Conservation (phyloP, 2,113 vertebrate species). For the Ibidorhyncha struthersii region DNA sequence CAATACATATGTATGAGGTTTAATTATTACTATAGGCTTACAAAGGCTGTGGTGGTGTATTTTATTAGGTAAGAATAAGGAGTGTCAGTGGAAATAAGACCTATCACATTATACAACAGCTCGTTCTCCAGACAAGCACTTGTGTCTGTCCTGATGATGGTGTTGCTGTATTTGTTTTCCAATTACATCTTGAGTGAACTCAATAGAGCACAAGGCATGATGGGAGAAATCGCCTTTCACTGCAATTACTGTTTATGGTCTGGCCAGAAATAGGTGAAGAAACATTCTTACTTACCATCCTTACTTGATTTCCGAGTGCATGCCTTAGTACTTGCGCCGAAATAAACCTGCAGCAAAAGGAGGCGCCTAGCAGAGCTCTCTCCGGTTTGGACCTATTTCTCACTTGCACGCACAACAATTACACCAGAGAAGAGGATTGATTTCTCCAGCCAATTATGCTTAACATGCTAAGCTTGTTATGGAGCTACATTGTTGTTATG, state of each 20-base stretch:
- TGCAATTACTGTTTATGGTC: constrained; percentile 57
- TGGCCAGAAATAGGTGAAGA: constrained; percentile 34
- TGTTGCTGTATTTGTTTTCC: constrained; percentile 73
- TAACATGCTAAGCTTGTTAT: constrained; percentile 46
- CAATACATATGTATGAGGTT: constrained; percentile 20
- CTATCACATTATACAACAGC: constrained; percentile 60
- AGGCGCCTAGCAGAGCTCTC: not conserved
- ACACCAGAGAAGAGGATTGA: constrained; percentile 3
- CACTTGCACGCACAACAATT: not conserved
- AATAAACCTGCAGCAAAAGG: not conserved
- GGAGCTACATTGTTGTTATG: not conserved
- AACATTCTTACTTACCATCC: constrained; percentile 10
- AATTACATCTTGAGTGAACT: constrained; percentile 73
- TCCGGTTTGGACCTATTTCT: not conserved
- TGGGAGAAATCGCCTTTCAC: constrained; percentile 65
- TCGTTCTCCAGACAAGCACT: constrained; percentile 59
- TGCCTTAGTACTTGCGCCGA: not conserved
- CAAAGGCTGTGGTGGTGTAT: not conserved
- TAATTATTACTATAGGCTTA: constrained; percentile 53
- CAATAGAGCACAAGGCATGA: constrained; percentile 60
- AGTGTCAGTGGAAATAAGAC: constrained; percentile 67
- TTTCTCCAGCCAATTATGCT: constrained; percentile 44
- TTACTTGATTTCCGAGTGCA: not conserved
- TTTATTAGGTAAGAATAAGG: constrained; percentile 69
- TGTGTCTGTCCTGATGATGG: constrained; percentile 64